Evolutionary conservation across 2,113 vertebrate genomes (phyloP), one percentile per base, ranked within the genome.

Genomic region (Vanacampus margaritifer): DNA sequence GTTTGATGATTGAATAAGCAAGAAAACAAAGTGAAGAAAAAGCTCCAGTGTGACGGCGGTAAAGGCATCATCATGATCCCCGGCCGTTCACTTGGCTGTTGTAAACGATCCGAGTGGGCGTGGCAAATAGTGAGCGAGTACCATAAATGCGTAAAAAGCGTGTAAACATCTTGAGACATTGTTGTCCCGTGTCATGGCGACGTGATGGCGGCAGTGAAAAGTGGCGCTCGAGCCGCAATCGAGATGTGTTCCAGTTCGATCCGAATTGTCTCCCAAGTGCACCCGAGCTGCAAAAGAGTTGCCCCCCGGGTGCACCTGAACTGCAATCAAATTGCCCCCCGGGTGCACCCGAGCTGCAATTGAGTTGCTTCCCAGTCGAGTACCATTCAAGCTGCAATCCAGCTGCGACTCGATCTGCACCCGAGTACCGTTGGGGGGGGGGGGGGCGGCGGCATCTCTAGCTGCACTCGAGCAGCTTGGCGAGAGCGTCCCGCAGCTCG

Each of bases 401-500:
- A 58, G 54, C 57, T 63, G 89, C 62, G 3, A 41, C 39, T 14
- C 12, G 39, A 41, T 14, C 12, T 10, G 39, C 39, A 12, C 32
- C 43, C 80, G 87, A 85, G 64, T 80, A 76, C 67, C 82, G 43
- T 32, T 19, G 43, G 39, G 11, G 11, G 28, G 28, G 2, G 28
- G 28, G 28, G 2, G 28, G 28, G 28, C 28, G 28, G 2, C 37
- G 24, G 50, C 68, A 37, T 64, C 53, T 78, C 77, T 91, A 91
- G 78, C 87, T 90, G 86, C 89, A 91, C 83, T 98, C 94, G 73
- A 95, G 90, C 78, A 99, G 88, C 84, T 95, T 96, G 90, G 93
- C 92, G 89, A 99, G 90, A 72, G 92, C 93, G 92, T 99, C 96
- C 72, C 95, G 90, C 74, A 98, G 94, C 88, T 97, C 95, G 56